These are phyloP conservation scores for Panulirus ornatus DNA, from an alignment of 1,140 invertebrate species.

Conservation along the genomic window DNA sequence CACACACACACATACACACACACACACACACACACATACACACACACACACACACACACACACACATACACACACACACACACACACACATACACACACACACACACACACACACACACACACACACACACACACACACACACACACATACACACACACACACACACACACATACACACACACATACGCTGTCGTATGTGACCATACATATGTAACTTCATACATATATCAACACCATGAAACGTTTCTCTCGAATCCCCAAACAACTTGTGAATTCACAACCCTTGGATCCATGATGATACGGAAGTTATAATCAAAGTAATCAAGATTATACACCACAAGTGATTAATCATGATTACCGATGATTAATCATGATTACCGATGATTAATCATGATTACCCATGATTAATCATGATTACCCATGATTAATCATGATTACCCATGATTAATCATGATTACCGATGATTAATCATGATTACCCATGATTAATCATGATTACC, in stretches of 20 bases:
- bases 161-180: constrained; percentile 3
- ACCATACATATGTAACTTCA: not conserved
- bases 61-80: not conserved
- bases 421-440: too few relatives aligned
- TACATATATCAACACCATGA: not conserved
- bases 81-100: constrained; percentile 3
- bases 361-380: too few relatives aligned
- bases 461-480: too few relatives aligned
- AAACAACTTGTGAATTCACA: too few relatives aligned
- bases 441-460: too few relatives aligned
- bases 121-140: constrained; percentile 7
- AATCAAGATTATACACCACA: not conserved
- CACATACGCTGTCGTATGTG: not conserved
- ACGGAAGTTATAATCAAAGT: not conserved
- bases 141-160: constrained; percentile 3
- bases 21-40: constrained; percentile 3
- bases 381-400: too few relatives aligned
- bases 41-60: constrained; percentile 7
- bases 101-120: constrained; percentile 7
- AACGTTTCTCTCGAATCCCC: too few relatives aligned
- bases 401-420: too few relatives aligned
- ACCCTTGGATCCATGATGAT: not conserved
- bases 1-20: constrained; percentile 1
- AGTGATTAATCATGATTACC: not conserved
- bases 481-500: too few relatives aligned